Percentiles rank a stretch among this genome's conserved stretches.
Conservation (phyloP, 2,797 vertebrate species). For the Steatocranus sp. region DNA sequence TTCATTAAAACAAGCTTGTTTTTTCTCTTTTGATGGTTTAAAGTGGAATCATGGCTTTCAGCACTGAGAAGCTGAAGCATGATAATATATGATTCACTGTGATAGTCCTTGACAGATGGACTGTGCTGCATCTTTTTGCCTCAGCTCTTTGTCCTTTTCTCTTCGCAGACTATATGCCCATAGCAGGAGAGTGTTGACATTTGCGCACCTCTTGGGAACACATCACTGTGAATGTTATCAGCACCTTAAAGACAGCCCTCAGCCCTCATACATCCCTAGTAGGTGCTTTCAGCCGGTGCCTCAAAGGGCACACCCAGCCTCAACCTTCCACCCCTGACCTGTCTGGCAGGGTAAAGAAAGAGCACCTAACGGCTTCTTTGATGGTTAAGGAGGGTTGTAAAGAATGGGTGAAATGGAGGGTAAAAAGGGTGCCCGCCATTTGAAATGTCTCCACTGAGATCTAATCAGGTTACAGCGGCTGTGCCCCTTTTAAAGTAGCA, state of each 20-base stretch:
- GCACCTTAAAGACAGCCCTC: slow-evolving; percentile 71
- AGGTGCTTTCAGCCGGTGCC: slow-evolving; percentile 39
- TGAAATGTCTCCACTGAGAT: slow-evolving; percentile 76
- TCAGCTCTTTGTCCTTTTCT: slow-evolving; percentile 59
- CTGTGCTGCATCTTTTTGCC: slow-evolving; percentile 37
- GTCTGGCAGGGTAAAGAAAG: slow-evolving; percentile 61
- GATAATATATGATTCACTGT: not conserved
- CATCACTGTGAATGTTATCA: slow-evolving; percentile 82
- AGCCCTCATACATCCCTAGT: slow-evolving; percentile 38
- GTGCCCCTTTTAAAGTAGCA: slow-evolving; percentile 70
- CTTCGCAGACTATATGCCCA: slow-evolving; percentile 72
- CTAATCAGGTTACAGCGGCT: slow-evolving; percentile 77
- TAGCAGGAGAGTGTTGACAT: slow-evolving; percentile 77
- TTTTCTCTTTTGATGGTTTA: not conserved
- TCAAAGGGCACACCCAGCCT: slow-evolving; percentile 55
- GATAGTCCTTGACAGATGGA: slow-evolving; percentile 17
- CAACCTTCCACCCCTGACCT: slow-evolving; percentile 69
- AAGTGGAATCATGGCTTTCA: not conserved
- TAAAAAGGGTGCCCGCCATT: slow-evolving; percentile 70
- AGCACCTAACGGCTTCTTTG: slow-evolving; percentile 79
- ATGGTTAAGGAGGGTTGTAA: slow-evolving; percentile 38
- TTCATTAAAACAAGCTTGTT: slow-evolving; percentile 2
- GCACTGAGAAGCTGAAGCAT: not conserved
- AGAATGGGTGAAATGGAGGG: slow-evolving; percentile 67
- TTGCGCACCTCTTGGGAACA: slow-evolving; percentile 76